Conservation (phyloP, 1,140 invertebrate species). For the Lordiphosa clarofinis region DNA sequence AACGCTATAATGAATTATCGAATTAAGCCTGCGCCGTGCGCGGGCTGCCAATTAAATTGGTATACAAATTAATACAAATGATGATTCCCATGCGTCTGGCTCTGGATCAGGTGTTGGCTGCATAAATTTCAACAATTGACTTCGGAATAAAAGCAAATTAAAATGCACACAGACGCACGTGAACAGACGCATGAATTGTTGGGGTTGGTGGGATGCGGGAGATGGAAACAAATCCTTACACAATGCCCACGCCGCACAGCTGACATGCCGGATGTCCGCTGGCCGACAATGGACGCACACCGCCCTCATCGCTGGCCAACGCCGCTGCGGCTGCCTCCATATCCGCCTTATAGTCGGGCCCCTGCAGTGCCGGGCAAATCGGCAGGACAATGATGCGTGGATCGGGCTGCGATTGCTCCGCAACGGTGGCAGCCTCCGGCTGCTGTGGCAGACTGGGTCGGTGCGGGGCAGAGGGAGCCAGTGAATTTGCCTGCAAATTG, state of each 20-base stretch:
- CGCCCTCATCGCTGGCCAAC: conserved; percentile 35
- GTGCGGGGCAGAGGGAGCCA: conserved; percentile 77
- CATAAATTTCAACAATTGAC: conserved; percentile 70
- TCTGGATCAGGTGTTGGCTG: conserved; percentile 49
- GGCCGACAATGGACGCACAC: conserved; percentile 62
- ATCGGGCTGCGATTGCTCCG: conserved; percentile 44
- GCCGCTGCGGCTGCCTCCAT: conserved; percentile 57
- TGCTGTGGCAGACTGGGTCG: conserved; percentile 79
- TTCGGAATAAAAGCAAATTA: conserved; percentile 70
- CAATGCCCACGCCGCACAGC: conserved; percentile 78
- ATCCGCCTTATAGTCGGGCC: conserved; percentile 70
- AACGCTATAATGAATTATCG: conserved; percentile 66
- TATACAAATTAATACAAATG: conserved; percentile 75
- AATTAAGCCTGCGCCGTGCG: conserved; percentile 47
- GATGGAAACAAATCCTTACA: conserved; percentile 71
- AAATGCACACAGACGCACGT: conserved; percentile 52
- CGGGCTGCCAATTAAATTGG: conserved; percentile 63
- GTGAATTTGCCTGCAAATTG: conserved; percentile 54
- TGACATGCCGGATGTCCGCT: conserved; percentile 76
- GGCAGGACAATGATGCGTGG: conserved; percentile 71
- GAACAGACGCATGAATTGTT: conserved; percentile 53
- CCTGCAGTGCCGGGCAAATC: conserved; percentile 70
- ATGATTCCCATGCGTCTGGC: conserved; percentile 36
- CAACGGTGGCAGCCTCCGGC: conserved; percentile 16
- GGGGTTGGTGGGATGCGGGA: conserved; percentile 9